Percentiles rank a stretch among this genome's conserved stretches.
phyloP scores from a whole-genome alignment of 1,140 invertebrate species.

The Lepidotrigona ventralis region DNA sequence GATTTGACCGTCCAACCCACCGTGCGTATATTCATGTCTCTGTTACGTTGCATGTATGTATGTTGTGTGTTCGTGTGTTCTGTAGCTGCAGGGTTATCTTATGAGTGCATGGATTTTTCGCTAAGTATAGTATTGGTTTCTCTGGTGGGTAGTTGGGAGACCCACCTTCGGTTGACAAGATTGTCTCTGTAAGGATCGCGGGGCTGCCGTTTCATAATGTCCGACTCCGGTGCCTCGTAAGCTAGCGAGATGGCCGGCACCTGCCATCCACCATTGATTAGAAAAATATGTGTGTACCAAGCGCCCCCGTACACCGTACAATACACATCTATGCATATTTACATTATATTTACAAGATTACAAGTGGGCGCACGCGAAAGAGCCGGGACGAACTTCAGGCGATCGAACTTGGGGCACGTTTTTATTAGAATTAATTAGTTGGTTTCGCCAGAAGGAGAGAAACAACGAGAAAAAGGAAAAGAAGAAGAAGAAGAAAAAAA shows the following conservation, averaged over 20 bases:
- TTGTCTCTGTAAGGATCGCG: slow-evolving; percentile 96
- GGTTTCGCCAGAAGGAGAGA: too few relatives aligned
- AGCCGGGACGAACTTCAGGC: slow-evolving; percentile 43
- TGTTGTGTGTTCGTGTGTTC: not conserved
- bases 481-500: too few relatives aligned
- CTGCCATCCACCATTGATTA: slow-evolving; percentile 83
- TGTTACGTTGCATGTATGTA: not conserved
- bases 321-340: slow-evolving; percentile 37
- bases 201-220: slow-evolving; percentile 98
- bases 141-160: slow-evolving; percentile 71
- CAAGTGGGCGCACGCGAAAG: slow-evolving; percentile 60
- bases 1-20: not conserved
- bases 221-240: slow-evolving; percentile 97
- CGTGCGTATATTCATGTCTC: not conserved
- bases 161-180: slow-evolving; percentile 95
- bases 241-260: slow-evolving; percentile 97
- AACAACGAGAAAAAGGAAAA: too few relatives aligned
- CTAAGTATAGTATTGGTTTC: slow-evolving; percentile 46
- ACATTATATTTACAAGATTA: slow-evolving; percentile 45
- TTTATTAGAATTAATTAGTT: too few relatives aligned
- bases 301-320: slow-evolving; percentile 55
- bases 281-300: slow-evolving; percentile 66
- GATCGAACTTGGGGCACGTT: not conserved
- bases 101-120: slow-evolving; percentile 51
- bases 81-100: slow-evolving; percentile 6